These are phyloP conservation scores for Calidris pygmaea DNA, from an alignment of 2,113 vertebrate genomes.

Conservation along the genomic window DNA sequence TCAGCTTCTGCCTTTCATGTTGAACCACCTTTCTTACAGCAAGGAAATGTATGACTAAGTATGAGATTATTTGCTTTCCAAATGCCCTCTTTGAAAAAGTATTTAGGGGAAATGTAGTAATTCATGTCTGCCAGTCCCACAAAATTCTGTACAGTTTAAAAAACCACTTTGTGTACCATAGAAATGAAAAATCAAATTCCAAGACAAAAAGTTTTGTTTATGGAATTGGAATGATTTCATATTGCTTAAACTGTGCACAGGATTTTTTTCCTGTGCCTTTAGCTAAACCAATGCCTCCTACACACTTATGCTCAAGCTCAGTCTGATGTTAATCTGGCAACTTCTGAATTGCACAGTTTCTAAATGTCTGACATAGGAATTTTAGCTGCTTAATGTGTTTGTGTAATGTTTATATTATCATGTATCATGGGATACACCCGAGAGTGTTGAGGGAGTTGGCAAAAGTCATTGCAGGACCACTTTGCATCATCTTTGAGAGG, in stretches of 20 bases:
- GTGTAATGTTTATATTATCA: background rate
- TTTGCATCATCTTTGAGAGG: too few species aligned
- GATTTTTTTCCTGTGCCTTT: background rate
- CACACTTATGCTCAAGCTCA: background rate
- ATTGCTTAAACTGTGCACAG: background rate
- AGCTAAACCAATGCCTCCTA: background rate
- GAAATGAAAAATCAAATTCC: background rate
- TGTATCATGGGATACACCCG: too few species aligned
- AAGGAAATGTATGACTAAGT: background rate
- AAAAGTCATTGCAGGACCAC: too few species aligned
- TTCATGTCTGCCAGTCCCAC: background rate
- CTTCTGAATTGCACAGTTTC: background rate
- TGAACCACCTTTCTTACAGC: background rate
- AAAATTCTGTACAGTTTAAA: background rate
- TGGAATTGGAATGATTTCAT: background rate
- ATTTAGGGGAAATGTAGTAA: background rate
- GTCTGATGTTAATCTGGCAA: background rate
- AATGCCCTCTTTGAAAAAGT: background rate
- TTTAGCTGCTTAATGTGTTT: background rate
- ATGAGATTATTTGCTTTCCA: background rate
- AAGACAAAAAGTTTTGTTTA: background rate
- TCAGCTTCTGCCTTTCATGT: background rate
- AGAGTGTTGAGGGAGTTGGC: too few species aligned
- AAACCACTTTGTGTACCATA: background rate
- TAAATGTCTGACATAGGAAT: background rate